Percentiles rank a stretch among this genome's conserved stretches.
Evolutionary conservation across 1,140 invertebrate species (phyloP).

Genomic region (Nasonia longicornis): DNA sequence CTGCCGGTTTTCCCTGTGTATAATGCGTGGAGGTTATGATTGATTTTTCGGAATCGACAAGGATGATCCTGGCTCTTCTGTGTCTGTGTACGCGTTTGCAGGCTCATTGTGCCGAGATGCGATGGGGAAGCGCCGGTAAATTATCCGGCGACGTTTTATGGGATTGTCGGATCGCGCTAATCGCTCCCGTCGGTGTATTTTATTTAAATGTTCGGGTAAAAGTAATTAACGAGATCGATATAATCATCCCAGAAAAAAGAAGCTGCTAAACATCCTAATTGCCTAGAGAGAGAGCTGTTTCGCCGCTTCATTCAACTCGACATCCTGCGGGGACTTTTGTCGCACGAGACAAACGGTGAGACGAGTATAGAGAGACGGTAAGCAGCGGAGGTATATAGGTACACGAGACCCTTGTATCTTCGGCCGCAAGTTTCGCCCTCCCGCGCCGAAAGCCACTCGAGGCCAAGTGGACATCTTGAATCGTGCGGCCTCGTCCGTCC

Average conservation of each 20-base stretch:
- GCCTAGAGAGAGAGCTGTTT: neutral
- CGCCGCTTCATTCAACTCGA: neutral
- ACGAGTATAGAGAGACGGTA: neutral
- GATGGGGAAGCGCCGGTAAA: constrained; percentile 1
- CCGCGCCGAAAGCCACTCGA: constrained; percentile 55
- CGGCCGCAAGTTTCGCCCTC: constrained; percentile 40
- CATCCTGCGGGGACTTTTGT: neutral
- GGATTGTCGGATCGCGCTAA: constrained; percentile 27
- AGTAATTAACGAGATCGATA: too few relatives aligned
- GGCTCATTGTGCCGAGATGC: neutral
- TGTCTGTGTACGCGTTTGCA: neutral
- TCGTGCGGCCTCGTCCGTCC: constrained; percentile 38
- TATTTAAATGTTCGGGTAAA: too few relatives aligned
- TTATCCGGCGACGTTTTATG: constrained; percentile 6
- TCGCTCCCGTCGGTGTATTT: neutral
- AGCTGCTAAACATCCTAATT: neutral
- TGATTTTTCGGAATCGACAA: constrained; percentile 43
- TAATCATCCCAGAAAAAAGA: neutral
- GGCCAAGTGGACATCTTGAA: constrained; percentile 61
- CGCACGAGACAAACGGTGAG: neutral
- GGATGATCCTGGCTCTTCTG: constrained; percentile 12
- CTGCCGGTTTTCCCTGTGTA: neutral
- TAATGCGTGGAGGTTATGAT: constrained; percentile 29
- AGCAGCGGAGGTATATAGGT: neutral
- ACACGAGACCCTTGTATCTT: neutral